Percentiles rank a stretch among this genome's conserved stretches.
Conservation (phyloP, 2,113 vertebrate genomes). For the Indicator maculatus region DNA sequence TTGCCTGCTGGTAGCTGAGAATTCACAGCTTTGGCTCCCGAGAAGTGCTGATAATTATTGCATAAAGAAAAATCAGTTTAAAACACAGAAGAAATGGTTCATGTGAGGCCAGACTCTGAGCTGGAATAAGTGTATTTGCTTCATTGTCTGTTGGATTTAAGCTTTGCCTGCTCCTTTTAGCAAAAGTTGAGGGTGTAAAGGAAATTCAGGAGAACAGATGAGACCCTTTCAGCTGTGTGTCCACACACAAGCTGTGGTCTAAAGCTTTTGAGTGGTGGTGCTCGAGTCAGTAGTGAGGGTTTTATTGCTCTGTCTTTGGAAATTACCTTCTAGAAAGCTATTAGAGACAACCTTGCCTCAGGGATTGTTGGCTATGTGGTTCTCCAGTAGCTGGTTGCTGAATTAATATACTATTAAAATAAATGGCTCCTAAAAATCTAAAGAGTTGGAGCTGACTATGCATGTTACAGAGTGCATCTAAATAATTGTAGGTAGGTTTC, state of each 20-base stretch:
- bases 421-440: background rate
- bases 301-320: background rate
- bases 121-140: background rate
- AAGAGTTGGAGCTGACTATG: background rate
- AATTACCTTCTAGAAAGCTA: background rate
- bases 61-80: background rate
- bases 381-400: background rate
- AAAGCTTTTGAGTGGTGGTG: background rate
- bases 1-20: background rate
- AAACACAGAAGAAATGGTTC: background rate
- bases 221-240: background rate
- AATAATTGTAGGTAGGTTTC: accelerated
- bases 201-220: background rate
- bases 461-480: background rate
- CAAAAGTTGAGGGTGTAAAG: background rate
- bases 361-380: background rate
- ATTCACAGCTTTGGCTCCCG: background rate
- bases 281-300: background rate
- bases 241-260: accelerated
- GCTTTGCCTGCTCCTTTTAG: background rate
- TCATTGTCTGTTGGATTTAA: background rate
- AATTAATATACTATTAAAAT: background rate
- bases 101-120: background rate
- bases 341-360: background rate
- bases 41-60: background rate